Evolutionary conservation across 2,888 invertebrate species (phyloP), one percentile per base, ranked within the genome.

Genomic region (Apodemia zela): DNA sequence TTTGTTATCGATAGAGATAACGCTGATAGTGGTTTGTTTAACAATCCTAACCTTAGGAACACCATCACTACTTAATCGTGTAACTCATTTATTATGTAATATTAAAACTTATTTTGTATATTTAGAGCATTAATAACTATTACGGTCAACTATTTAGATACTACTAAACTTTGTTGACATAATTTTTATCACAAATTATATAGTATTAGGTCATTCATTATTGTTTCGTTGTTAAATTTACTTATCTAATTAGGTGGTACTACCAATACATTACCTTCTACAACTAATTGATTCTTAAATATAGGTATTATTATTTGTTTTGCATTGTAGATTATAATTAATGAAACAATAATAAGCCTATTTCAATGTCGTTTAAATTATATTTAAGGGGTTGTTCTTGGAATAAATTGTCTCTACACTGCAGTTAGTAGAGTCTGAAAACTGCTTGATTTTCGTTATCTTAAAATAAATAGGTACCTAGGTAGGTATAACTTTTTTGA

Each of bases 11-110:
- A 72, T 68, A 67, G 65, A 78, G 84, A 86, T 85, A 84, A 81
- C 73, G 77, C 80, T 82, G 84, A 85, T 86, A 84, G 86, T 87
- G 87, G 81, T 83, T 84, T 82, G 79, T 79, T 72, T 75, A 67
- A 73, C 65, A 69, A 67, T 69, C 64, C 62, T 63, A 65, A 65
- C 66, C 60, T 62, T 63, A 66, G 67, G 66, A 65, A 67, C 25
- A 25, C 54, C 25, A 63, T 63, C 38, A 59, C 59, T 59, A 63
- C 62, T 63, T 63, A 63, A 63, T 63, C 42, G n/a, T 45, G 42
- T 59, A 45, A 45, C 54, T 54, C 25, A 58, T 63, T 42, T 59
- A 58, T 59, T 59, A 58, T 63, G 62, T 62, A 62, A 62, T 58
- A 58, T 58, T 47, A 42, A 45, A 58, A 58, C 45, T 11, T 62